phyloP scores from a whole-genome alignment of 2,113 vertebrate species.

The Mesocricetus auratus region DNA sequence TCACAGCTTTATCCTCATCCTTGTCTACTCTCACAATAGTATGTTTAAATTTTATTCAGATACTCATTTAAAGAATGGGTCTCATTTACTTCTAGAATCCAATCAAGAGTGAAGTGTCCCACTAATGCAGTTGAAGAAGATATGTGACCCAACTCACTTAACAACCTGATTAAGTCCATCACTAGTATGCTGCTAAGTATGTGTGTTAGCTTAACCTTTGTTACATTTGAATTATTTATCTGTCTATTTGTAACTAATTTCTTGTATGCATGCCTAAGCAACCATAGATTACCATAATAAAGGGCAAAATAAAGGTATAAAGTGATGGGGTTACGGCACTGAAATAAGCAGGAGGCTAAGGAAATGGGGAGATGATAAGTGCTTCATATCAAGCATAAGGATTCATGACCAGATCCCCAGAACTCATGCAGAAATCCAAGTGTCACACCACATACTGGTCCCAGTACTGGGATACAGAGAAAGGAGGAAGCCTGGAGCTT shows the following conservation, averaged over 20 bases:
- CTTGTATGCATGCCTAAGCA: neutral
- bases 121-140: slow-evolving; percentile 23
- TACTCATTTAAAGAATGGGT: neutral
- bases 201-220: neutral
- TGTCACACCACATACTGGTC: no score
- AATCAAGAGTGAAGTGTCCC: neutral
- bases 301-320: neutral
- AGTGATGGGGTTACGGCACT: neutral
- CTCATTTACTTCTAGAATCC: neutral
- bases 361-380: neutral
- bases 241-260: neutral
- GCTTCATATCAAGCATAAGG: neutral
- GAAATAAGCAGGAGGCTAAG: neutral
- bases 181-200: neutral
- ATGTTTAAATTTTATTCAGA: neutral
- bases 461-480: neutral
- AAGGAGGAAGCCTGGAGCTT: neutral
- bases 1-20: neutral
- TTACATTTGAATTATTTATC: neutral
- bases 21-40: neutral
- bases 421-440: neutral
- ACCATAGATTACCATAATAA: neutral
- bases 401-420: no score
- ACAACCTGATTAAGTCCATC: neutral
- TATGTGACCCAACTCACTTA: neutral